These are phyloP conservation scores for Calephelis perditalis DNA, from an alignment of 2,888 invertebrate genomes.

Conservation along the genomic window DNA sequence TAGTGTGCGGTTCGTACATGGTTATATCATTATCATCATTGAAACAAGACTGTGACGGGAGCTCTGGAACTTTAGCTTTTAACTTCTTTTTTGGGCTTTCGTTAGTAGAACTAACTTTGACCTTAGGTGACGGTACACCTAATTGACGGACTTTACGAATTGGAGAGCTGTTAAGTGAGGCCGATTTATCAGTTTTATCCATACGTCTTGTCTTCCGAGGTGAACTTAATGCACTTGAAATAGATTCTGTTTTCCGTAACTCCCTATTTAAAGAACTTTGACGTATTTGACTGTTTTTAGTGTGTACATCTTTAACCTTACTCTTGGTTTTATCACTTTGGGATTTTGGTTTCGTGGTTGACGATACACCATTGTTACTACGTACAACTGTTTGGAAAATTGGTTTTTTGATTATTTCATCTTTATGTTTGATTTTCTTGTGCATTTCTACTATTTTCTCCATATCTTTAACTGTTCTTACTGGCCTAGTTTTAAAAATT, in stretches of 20 bases:
- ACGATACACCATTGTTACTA: slow-evolving; percentile 47
- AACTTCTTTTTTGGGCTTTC: slow-evolving; percentile 63
- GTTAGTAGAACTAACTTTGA: slow-evolving; percentile 56
- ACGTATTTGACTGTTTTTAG: slow-evolving; percentile 55
- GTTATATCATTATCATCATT: slow-evolving; percentile 64
- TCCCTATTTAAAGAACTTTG: slow-evolving; percentile 66
- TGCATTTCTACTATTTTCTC: slow-evolving; percentile 45
- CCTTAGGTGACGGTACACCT: slow-evolving; percentile 50
- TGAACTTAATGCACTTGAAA: slow-evolving; percentile 59
- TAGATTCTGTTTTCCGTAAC: slow-evolving; percentile 51
- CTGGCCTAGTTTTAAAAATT: slow-evolving; percentile 50
- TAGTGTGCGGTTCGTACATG: slow-evolving; percentile 72
- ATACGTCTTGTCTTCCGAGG: slow-evolving; percentile 67
- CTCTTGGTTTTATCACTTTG: slow-evolving; percentile 58
- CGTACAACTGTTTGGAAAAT: slow-evolving; percentile 70
- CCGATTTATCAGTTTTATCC: slow-evolving; percentile 67
- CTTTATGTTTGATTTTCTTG: slow-evolving; percentile 54
- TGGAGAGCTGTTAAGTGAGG: slow-evolving; percentile 67
- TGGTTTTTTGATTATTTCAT: slow-evolving; percentile 54
- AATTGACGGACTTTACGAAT: slow-evolving; percentile 69
- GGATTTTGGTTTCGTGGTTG: slow-evolving; percentile 44
- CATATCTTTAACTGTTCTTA: slow-evolving; percentile 57
- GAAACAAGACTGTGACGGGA: slow-evolving; percentile 47
- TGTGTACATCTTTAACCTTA: slow-evolving; percentile 51
- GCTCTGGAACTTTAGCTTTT: slow-evolving; percentile 47